Conservation (phyloP, 2,797 vertebrate species). For the Zalophus californianus region DNA sequence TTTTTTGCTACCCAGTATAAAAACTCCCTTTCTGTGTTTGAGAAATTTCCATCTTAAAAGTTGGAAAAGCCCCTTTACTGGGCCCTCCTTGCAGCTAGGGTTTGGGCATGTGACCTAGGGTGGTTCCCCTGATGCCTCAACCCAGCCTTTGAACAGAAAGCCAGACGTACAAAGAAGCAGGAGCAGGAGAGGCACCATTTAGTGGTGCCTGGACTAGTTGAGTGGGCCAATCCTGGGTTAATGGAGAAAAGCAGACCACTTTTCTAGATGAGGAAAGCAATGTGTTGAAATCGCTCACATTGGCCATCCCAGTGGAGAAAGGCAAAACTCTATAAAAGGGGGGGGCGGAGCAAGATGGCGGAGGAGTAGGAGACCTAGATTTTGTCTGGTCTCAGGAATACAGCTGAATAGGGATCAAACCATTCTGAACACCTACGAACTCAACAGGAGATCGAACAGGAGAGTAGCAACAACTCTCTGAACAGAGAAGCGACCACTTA, state of each 20-base stretch:
- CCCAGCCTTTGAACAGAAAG: background rate
- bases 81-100: background rate
- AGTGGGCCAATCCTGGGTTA: background rate
- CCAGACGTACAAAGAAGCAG: background rate
- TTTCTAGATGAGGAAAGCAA: background rate
- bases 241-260: background rate
- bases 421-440: no score
- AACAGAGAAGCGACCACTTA: no score
- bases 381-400: no score
- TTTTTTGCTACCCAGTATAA: background rate
- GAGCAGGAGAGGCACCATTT: background rate
- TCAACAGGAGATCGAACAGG: no score
- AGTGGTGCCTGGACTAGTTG: background rate
- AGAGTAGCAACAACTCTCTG: no score
- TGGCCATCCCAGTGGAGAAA: background rate
- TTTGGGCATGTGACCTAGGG: background rate
- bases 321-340: background rate
- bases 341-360: no score
- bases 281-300: no score
- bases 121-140: fast-evolving
- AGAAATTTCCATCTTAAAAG: background rate
- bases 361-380: no score
- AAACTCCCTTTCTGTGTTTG: background rate
- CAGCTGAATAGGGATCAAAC: no score
- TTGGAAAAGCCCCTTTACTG: background rate